Percentiles rank a stretch among this genome's conserved stretches.
Evolutionary conservation across 37 sponge, comb jelly and placozoan genomes (phyloP).

Genomic region (Aplysina aerophoba): DNA sequence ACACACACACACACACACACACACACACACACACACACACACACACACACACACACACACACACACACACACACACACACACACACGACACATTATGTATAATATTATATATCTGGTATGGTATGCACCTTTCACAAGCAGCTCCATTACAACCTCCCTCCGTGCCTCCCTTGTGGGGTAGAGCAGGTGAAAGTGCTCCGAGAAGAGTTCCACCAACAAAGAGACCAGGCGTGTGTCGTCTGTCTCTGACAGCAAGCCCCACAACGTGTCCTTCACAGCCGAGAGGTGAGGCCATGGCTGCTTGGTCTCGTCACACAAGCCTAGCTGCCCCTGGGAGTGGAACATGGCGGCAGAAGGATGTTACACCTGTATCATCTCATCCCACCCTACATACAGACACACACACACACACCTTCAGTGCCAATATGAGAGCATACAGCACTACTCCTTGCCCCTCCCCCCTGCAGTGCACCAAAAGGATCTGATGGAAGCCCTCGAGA

Average conservation of each 20-base stretch:
- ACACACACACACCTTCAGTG: conserved; percentile 22
- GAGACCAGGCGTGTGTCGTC: not conserved
- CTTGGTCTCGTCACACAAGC: not conserved
- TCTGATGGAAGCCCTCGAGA: not conserved
- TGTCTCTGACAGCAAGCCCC: not conserved
- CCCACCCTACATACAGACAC: too few relatives aligned
- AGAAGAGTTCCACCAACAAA: not conserved
- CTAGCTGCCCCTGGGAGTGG: not conserved
- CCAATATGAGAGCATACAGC: too few relatives aligned
- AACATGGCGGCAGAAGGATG: too few relatives aligned
- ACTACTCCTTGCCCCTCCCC: not conserved
- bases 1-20: too few relatives aligned
- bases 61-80: too few relatives aligned
- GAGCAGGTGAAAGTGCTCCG: not conserved
- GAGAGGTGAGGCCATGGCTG: conserved; percentile 1
- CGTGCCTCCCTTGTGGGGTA: conserved; percentile 1
- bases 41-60: too few relatives aligned
- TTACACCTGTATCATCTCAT: too few relatives aligned
- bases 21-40: too few relatives aligned
- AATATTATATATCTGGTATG: too few relatives aligned
- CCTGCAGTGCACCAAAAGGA: not conserved
- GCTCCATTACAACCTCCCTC: not conserved
- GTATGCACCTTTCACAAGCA: conserved; percentile 12
- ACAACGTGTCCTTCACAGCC: not conserved
- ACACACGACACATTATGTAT: too few relatives aligned